Conservation (phyloP, 2,797 vertebrate species). For the Galago senegalensis region DNA sequence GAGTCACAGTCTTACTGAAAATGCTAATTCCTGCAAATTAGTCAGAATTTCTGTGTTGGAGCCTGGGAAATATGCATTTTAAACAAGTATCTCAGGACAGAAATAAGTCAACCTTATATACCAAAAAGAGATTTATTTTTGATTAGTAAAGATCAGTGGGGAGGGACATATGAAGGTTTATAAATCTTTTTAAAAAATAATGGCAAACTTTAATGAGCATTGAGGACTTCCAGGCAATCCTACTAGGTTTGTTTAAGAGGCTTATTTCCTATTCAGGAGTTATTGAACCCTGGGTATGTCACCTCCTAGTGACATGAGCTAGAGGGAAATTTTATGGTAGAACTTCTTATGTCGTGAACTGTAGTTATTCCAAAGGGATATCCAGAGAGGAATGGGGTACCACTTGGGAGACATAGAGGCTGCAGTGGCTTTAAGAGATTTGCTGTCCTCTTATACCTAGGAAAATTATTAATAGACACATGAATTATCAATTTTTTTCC, state of each 20-base stretch:
- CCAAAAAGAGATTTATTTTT: neutral
- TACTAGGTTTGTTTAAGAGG: neutral
- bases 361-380: neutral
- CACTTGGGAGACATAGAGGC: neutral
- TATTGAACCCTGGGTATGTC: neutral
- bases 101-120: neutral
- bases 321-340: neutral
- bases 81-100: neutral
- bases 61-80: neutral
- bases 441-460: neutral
- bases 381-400: neutral
- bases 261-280: neutral
- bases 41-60: conserved; percentile 15
- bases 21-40: neutral
- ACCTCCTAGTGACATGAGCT: neutral
- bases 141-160: neutral
- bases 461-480: neutral
- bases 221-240: neutral
- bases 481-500: neutral
- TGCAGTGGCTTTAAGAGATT: neutral
- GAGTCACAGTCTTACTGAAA: conserved; percentile 26
- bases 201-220: neutral
- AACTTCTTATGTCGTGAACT: neutral
- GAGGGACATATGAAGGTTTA: neutral
- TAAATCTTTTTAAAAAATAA: neutral